Conservation (phyloP, 2,888 invertebrate genomes). For the Asteroscopus sphinx region DNA sequence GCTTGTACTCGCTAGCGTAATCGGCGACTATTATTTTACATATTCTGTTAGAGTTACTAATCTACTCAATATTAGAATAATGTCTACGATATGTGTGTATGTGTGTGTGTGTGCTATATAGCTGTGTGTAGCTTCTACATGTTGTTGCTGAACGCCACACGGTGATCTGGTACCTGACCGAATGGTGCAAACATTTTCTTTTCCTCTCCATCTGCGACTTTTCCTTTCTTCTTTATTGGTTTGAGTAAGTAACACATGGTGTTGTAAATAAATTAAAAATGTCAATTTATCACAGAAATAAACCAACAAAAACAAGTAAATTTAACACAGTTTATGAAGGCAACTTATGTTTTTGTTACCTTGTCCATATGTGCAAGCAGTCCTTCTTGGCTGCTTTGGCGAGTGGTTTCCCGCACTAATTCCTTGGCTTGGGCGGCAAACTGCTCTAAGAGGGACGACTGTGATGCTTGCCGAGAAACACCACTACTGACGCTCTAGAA, state of each 20-base stretch:
- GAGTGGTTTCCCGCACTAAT: conserved; percentile 95
- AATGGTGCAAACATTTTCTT: conserved; percentile 94
- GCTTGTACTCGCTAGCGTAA: conserved; percentile 16
- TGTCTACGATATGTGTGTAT: conserved; percentile 25
- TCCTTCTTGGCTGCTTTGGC: conserved; percentile 97
- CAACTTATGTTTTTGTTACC: conserved; percentile 81
- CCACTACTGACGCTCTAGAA: conserved; percentile 77
- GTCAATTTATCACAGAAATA: conserved; percentile 35
- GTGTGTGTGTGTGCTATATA: conserved; percentile 29
- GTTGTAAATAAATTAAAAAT: conserved; percentile 49
- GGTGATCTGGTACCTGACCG: conserved; percentile 92
- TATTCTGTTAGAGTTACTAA: conserved; percentile 16
- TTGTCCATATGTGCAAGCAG: conserved; percentile 97
- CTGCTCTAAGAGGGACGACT: conserved; percentile 96
- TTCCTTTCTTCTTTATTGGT: conserved; percentile 91
- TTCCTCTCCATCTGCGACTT: conserved; percentile 94
- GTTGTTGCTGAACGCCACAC: conserved; percentile 47
- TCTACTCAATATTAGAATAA: conserved; percentile 25
- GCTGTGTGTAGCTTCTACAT: conserved; percentile 50
- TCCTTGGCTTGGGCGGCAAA: conserved; percentile 97
- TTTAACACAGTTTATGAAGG: not conserved
- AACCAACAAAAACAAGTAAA: conserved; percentile 35
- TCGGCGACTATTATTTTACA: conserved; percentile 4
- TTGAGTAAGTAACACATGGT: conserved; percentile 59
- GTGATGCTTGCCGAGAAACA: conserved; percentile 93